Evolutionary conservation across 2,113 vertebrate species (phyloP), one percentile per base, ranked within the genome.

Genomic region (Rhabdomys dilectus): DNA sequence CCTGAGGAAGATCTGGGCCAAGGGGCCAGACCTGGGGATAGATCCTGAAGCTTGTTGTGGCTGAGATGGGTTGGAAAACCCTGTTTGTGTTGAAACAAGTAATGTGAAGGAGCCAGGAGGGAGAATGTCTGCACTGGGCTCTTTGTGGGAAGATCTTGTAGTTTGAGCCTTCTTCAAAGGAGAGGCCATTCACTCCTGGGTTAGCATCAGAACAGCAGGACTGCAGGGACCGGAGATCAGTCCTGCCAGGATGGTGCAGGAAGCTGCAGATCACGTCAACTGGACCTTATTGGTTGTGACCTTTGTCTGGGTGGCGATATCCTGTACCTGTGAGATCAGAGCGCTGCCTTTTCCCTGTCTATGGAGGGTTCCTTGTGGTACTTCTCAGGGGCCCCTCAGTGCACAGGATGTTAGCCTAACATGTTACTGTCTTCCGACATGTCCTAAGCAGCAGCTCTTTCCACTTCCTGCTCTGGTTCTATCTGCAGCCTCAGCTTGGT

Each of bases 391-490:
- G 82, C 53, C 84, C 36, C 75, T 80, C 76, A 5, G 66, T 22
- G 10, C 73, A 51, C 66, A 76, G 89, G 76, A 88, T 68, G 48
- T 94, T 34, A 8, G 5, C 66, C 17, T 22, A 36, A 48, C 1
- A 7, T 0, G 0, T 62, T 4, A 39, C 56, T 8, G 15, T 16
- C 36, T 36, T 72, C n/a, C 7, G 36, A 39, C 64, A 62, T 45
- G 39, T 31, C 84, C 66, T 68, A 60, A 2, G 17, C n/a, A 51
- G 42, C 68, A 5, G 0, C 10, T 70, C 78, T 72, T n/a, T 75
- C 93, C 93, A 90, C 91, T 90, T 92, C 91, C 75, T 75, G 87
- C 19, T 62, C n/a, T 29, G 24, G 21, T 58, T 5, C 3, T 60
- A 16, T 87, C 82, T 62, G 90, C 64, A 70, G 51, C 62, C 45